Evolutionary conservation across 2,113 vertebrate species (phyloP), one percentile per base, ranked within the genome.

Genomic region (Asarcornis scutulata): DNA sequence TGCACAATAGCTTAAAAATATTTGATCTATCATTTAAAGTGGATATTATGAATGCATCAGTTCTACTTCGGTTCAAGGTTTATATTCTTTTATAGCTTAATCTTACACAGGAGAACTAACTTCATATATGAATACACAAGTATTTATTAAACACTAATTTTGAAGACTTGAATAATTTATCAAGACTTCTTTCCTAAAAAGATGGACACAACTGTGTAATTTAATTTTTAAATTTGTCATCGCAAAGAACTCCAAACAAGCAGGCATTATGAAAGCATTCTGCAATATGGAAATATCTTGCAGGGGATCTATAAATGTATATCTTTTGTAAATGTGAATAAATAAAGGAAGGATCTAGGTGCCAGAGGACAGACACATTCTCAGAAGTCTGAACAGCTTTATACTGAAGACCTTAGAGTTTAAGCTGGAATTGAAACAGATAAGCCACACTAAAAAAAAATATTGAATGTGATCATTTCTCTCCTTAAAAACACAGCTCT

Each of bases 271-370:
- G 21, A 69, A 12, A 91, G 64, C 48, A 46, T 46, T 83, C 86
- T 77, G 26, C n/a, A 68, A 20, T 62, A 77, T 1, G 4, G 73
- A 94, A 80, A 81, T 88, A 86, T 59, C 88, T 83, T 72, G 32
- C 40, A 92, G 52, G 77, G 31, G n/a, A 93, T 94, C 75, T 86
- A 62, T 67, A 90, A 77, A 81, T 75, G 76, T 93, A 94, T 77
- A 46, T 77, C 46, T 71, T 86, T 63, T 50, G 32, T 63, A 86
- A 88, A 91, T 40, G 73, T 21, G 32, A 79, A 62, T 50, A 89
- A 89, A 78, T 38, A 83, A 91, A 85, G 52, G 46, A 81, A 88
- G 32, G 21, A 62, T 67, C 82, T 75, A 59, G 11, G 25, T 86
- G 52, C 55, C 3, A 1, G 76, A 90, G 52, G 66, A 72, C 2